Percentiles rank a stretch among this genome's conserved stretches.
These are phyloP conservation scores for Scyliorhinus canicula DNA, from an alignment of 2,797 vertebrate genomes.

Conservation along the genomic window DNA sequence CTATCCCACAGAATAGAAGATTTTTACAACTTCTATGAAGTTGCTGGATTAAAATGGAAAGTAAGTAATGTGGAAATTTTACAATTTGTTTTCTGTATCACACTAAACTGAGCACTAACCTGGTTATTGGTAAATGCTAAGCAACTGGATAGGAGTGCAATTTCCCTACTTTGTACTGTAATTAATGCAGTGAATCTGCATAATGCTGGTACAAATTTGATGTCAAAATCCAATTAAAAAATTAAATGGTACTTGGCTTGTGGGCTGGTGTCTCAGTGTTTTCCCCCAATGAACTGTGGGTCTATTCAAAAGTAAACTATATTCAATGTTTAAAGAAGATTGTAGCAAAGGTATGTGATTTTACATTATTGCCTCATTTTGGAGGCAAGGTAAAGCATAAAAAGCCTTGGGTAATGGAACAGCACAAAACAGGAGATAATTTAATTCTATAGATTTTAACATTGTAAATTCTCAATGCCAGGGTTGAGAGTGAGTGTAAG, in stretches of 20 bases:
- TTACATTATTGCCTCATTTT: background rate
- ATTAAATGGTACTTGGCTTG: background rate
- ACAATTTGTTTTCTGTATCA: background rate
- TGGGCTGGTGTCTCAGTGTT: background rate
- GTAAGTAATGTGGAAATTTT: constrained; percentile 52
- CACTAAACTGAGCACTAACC: background rate
- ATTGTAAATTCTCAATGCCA: background rate
- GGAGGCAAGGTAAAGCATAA: background rate
- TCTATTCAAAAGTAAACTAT: background rate
- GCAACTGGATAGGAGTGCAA: background rate
- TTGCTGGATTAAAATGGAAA: constrained; percentile 93
- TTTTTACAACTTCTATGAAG: constrained; percentile 93
- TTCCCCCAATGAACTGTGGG: background rate
- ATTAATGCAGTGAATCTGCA: background rate
- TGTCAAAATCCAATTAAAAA: background rate
- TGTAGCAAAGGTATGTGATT: background rate
- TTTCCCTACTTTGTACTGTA: no score
- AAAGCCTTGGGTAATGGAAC: background rate
- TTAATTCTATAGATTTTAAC: background rate
- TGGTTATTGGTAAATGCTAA: background rate
- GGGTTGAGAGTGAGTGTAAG: background rate
- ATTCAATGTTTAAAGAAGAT: background rate
- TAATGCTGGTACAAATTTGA: background rate
- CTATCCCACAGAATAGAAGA: constrained; percentile 72
- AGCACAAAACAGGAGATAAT: background rate